Percentiles rank a stretch among this genome's conserved stretches.
phyloP scores from a whole-genome alignment of 92 coral and sea anemone species.

The Desmophyllum pertusum region DNA sequence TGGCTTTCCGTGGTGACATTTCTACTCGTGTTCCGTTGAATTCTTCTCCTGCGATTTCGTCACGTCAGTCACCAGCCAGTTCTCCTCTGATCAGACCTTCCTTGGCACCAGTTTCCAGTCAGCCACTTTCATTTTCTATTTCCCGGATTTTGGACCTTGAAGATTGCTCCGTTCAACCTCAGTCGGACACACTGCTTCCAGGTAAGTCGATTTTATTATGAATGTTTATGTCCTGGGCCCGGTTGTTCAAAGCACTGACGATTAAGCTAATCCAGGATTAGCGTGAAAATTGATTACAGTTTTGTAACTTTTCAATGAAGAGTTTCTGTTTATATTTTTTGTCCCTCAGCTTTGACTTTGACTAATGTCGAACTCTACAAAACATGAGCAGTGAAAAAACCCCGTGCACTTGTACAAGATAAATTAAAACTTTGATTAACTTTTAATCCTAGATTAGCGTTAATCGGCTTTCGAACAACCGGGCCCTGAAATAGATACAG shows the following conservation, averaged over 20 bases:
- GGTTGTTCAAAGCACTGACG: not conserved
- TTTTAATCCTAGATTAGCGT: too few species aligned
- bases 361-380: too few species aligned
- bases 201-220: slow-evolving; percentile 7
- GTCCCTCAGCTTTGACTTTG: too few species aligned
- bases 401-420: too few species aligned
- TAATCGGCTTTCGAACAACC: too few species aligned
- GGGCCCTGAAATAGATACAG: too few species aligned
- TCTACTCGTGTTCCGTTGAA: not conserved
- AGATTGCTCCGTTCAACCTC: not conserved
- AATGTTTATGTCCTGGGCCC: not conserved
- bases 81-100: not conserved
- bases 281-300: too few species aligned
- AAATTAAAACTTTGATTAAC: too few species aligned
- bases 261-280: too few species aligned
- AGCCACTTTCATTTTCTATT: slow-evolving; percentile 35
- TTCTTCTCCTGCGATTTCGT: not conserved
- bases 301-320: too few species aligned
- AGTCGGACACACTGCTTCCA: not conserved
- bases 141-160: slow-evolving; percentile 28
- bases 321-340: too few species aligned
- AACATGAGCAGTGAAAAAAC: too few species aligned
- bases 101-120: slow-evolving; percentile 10
- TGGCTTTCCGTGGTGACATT: not conserved
- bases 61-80: not conserved